Evolutionary conservation across 2,797 vertebrate genomes (phyloP).

Genomic region (Fistularia commersonii): DNA sequence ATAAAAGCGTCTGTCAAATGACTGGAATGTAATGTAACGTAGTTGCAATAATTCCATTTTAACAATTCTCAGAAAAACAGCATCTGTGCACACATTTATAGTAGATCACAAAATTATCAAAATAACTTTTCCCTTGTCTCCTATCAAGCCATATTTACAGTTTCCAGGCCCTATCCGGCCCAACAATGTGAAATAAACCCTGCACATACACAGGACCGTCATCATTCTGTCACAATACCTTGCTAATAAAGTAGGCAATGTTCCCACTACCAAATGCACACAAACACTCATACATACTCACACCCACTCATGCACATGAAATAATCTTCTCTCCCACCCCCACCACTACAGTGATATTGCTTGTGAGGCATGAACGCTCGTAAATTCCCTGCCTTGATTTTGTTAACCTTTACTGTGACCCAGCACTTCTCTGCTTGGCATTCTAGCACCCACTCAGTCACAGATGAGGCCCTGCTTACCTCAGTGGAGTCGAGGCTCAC

Average conservation of each 20-base stretch:
- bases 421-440: constrained; percentile 61
- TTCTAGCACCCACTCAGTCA: constrained; percentile 73
- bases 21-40: no score
- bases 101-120: no score
- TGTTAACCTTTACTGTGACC: constrained; percentile 74
- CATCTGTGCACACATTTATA: no score
- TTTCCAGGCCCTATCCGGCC: constrained; percentile 25
- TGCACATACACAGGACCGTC: constrained; percentile 38
- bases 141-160: constrained; percentile 30
- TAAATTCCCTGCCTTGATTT: constrained; percentile 77
- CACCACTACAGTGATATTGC: constrained; percentile 53
- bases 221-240: constrained; percentile 54
- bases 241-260: constrained; percentile 49
- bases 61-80: no score
- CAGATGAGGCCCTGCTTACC: constrained; percentile 51
- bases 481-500: constrained; percentile 26
- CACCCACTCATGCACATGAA: constrained; percentile 37
- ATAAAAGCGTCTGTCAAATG: no score
- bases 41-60: no score
- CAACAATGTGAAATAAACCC: constrained; percentile 46
- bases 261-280: constrained; percentile 37
- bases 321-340: constrained; percentile 58
- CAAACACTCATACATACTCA: constrained; percentile 30
- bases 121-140: constrained; percentile 6
- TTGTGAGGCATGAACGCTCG: constrained; percentile 59